A percentile compares a stretch with the other conserved stretches of the same genome.
phyloP scores from a whole-genome alignment of 2,888 invertebrate genomes.

The Ctena decussata region DNA sequence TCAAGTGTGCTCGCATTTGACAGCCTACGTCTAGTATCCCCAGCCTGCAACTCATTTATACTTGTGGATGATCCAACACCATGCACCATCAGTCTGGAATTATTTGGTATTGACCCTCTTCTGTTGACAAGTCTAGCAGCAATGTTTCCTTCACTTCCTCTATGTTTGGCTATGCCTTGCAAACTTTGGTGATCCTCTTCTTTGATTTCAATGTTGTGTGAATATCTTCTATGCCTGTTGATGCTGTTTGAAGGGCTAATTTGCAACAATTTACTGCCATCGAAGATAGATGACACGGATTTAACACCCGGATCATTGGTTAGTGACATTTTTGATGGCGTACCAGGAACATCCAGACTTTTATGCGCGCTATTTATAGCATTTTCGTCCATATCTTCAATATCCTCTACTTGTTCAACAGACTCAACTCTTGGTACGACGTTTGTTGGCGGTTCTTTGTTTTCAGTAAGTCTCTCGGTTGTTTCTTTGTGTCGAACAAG shows the following conservation, averaged over 20 bases:
- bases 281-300: neutral
- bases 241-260: neutral
- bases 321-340: neutral
- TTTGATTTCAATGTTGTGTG: neutral
- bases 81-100: neutral
- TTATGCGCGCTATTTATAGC: neutral
- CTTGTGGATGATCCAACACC: neutral
- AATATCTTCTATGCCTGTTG: neutral
- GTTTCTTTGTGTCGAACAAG: neutral
- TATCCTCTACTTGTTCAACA: slow-evolving; percentile 12
- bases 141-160: neutral
- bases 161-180: neutral
- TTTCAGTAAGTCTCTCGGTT: neutral
- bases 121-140: neutral
- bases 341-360: neutral
- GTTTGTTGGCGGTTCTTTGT: neutral
- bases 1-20: neutral
- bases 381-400: neutral
- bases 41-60: neutral
- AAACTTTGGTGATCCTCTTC: neutral
- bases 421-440: neutral
- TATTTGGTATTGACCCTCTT: neutral
- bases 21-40: neutral
- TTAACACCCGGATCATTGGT: neutral
- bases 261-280: neutral